phyloP scores from a whole-genome alignment of 2,888 invertebrate species.

The Nemapogon koenigi region DNA sequence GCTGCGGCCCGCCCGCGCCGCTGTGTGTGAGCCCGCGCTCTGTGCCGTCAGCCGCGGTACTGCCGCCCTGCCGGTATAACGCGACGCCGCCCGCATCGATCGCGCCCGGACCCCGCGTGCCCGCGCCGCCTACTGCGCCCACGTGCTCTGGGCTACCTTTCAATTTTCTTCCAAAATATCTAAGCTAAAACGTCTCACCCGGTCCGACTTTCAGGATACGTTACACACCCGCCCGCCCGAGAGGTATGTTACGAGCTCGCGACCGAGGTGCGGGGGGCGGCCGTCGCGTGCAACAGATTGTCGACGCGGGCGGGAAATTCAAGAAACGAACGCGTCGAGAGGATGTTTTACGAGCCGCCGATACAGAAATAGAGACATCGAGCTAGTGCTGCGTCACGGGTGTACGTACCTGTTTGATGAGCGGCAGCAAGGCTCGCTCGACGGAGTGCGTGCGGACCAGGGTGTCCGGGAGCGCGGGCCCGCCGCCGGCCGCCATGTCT shows the following conservation, averaged over 20 bases:
- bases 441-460: constrained; percentile 94
- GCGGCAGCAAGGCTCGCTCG: constrained; percentile 91
- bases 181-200: not conserved
- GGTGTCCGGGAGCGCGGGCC: constrained; percentile 65
- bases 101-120: constrained; percentile 21
- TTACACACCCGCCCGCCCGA: no score
- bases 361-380: constrained; percentile 7
- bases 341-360: constrained; percentile 9
- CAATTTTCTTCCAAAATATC: no score
- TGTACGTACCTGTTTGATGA: constrained; percentile 87
- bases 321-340: constrained; percentile 33
- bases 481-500: constrained; percentile 69
- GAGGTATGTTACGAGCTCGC: no score
- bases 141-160: constrained; percentile 36
- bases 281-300: constrained; percentile 55
- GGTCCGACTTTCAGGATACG: not conserved
- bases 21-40: constrained; percentile 44
- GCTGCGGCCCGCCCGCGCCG: constrained; percentile 35
- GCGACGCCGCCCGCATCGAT: constrained; percentile 34
- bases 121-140: constrained; percentile 13
- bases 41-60: constrained; percentile 49
- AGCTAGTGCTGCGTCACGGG: constrained; percentile 10
- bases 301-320: constrained; percentile 49
- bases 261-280: no score
- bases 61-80: constrained; percentile 54